A percentile compares a stretch with the other conserved stretches of the same genome.
Conservation (phyloP, 2,113 vertebrate species). For the Oncorhynchus gorbuscha region DNA sequence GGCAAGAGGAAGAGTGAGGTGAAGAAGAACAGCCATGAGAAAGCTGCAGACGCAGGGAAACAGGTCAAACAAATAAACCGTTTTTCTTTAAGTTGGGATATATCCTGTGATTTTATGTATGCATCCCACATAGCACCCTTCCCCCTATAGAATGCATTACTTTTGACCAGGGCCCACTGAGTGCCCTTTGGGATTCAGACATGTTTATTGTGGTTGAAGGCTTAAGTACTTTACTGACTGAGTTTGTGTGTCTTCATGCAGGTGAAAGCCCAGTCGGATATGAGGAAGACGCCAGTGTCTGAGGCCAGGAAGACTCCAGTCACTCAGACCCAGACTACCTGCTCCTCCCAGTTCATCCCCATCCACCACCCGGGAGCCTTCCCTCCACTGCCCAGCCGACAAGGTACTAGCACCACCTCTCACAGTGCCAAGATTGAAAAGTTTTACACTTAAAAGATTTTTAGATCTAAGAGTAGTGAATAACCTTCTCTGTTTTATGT, state of each 20-base stretch:
- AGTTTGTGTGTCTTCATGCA: conserved; percentile 40
- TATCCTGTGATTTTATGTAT: background rate
- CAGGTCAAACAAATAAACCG: conserved; percentile 71
- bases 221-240: background rate
- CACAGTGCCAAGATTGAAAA: too few relatives aligned
- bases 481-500: too few relatives aligned
- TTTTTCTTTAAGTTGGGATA: background rate
- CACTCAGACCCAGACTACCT: conserved; percentile 83
- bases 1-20: conserved; percentile 89
- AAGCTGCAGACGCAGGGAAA: conserved; percentile 80
- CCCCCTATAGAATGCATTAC: too few relatives aligned
- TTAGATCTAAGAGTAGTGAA: too few relatives aligned
- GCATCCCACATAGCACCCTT: background rate
- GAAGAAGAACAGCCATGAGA: conserved; percentile 83
- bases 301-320: conserved; percentile 93
- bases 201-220: background rate
- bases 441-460: too few relatives aligned
- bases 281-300: conserved; percentile 93
- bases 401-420: conserved; percentile 71
- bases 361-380: conserved; percentile 97
- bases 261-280: conserved; percentile 89
- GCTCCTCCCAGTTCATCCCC: conserved; percentile 95
- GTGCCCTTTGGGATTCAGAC: too few relatives aligned
- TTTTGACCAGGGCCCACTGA: too few relatives aligned
- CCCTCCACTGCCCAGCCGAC: conserved; percentile 91